Conservation (phyloP, 2,888 invertebrate species). For the Thera obeliscata region DNA sequence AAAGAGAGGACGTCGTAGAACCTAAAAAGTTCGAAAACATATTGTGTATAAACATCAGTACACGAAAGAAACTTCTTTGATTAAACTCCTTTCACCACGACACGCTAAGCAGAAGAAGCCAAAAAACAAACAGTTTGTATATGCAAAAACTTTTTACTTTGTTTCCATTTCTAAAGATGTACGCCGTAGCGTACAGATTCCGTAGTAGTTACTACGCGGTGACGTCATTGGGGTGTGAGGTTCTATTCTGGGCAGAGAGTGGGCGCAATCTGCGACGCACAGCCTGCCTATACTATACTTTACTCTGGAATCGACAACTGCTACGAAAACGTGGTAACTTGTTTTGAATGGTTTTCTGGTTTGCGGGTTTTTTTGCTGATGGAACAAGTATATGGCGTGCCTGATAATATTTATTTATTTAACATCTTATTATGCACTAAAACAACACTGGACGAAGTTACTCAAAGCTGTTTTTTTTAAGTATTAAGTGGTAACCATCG, state of each 20-base stretch:
- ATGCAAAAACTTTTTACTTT: background rate
- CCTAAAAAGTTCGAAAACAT: too few relatives aligned
- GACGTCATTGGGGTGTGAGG: conserved; percentile 55
- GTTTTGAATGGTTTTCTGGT: background rate
- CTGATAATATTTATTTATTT: too few relatives aligned
- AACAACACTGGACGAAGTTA: too few relatives aligned
- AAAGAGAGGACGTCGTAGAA: too few relatives aligned
- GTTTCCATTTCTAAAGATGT: conserved; percentile 10
- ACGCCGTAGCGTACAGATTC: conserved; percentile 31
- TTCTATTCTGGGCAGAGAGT: conserved; percentile 56
- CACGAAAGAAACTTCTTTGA: too few relatives aligned
- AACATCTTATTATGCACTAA: too few relatives aligned
- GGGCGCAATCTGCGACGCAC: conserved; percentile 38
- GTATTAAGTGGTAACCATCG: too few relatives aligned
- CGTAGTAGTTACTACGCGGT: conserved; percentile 39
- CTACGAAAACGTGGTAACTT: background rate
- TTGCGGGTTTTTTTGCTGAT: background rate
- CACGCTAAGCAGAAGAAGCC: too few relatives aligned
- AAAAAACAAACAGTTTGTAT: background rate
- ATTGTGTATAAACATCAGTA: too few relatives aligned
- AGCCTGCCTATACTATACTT: conserved; percentile 7
- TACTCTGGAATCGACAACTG: background rate
- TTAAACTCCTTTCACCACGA: too few relatives aligned
- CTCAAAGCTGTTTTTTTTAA: too few relatives aligned
- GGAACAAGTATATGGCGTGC: too few relatives aligned